Percentiles rank a stretch among this genome's conserved stretches.
phyloP scores from a whole-genome alignment of 2,113 vertebrate species.

The Podarcis cretensis region DNA sequence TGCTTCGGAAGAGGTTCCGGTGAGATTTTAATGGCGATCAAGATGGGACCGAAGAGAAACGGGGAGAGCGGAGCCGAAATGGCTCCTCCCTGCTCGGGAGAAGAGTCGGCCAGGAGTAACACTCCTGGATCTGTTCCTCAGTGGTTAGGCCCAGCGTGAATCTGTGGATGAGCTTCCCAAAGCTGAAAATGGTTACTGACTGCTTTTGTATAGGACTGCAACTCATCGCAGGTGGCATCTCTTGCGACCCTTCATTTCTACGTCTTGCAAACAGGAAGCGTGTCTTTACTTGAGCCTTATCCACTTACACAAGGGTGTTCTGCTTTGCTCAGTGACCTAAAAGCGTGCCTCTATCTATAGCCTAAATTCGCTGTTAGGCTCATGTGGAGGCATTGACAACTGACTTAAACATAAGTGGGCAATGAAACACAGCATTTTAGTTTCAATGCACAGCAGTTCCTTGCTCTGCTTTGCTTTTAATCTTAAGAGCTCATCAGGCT shows the following conservation, averaged over 20 bases:
- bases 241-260: constrained; percentile 54
- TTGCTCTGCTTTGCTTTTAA: constrained; percentile 18
- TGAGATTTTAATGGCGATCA: constrained; percentile 59
- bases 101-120: constrained; percentile 23
- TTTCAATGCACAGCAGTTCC: background rate
- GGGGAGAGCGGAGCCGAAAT: constrained; percentile 35
- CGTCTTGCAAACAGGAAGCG: constrained; percentile 35
- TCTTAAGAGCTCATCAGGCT: constrained; percentile 17
- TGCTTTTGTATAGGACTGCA: constrained; percentile 58
- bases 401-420: background rate
- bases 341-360: constrained; percentile 26
- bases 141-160: constrained; percentile 54
- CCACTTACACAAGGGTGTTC: constrained; percentile 17
- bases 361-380: constrained; percentile 43
- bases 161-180: constrained; percentile 47
- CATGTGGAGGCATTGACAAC: constrained; percentile 24
- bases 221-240: constrained; percentile 53
- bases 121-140: constrained; percentile 23
- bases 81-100: background rate
- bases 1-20: background rate
- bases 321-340: constrained; percentile 47
- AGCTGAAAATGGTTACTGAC: constrained; percentile 61
- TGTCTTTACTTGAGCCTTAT: constrained; percentile 42
- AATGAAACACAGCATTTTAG: constrained; percentile 31
- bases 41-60: constrained; percentile 56